Evolutionary conservation across 2,888 invertebrate genomes (phyloP).

Genomic region (Vanessa cardui): DNA sequence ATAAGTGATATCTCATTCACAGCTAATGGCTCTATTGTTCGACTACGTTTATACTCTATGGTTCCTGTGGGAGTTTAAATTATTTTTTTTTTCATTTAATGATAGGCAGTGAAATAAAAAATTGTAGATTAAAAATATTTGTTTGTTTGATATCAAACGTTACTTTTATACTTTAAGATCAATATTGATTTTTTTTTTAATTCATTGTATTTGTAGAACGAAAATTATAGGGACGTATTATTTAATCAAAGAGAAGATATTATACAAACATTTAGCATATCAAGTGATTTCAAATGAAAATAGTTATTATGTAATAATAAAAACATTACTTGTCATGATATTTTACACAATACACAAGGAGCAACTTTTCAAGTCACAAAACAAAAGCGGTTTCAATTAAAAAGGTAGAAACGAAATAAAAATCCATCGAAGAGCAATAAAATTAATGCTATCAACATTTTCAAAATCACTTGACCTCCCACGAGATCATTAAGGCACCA

Average conservation of each 20-base stretch:
- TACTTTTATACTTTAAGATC: too few relatives aligned
- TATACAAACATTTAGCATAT: too few relatives aligned
- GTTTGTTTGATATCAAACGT: not conserved
- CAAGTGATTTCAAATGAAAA: too few relatives aligned
- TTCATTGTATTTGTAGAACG: too few relatives aligned
- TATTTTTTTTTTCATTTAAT: conserved; percentile 29
- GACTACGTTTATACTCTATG: conserved; percentile 31
- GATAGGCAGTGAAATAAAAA: conserved; percentile 17
- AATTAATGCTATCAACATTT: conserved; percentile 32
- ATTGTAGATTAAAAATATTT: conserved; percentile 14
- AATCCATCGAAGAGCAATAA: conserved; percentile 20
- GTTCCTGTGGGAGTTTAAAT: conserved; percentile 31
- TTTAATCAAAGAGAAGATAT: too few relatives aligned
- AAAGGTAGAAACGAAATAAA: not conserved
- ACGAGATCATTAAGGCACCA: conserved; percentile 63
- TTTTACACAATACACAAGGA: not conserved
- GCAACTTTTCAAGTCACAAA: not conserved
- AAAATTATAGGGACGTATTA: too few relatives aligned
- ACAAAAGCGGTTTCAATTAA: not conserved
- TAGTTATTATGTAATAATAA: too few relatives aligned
- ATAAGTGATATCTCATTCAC: conserved; percentile 45
- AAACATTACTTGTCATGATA: too few relatives aligned
- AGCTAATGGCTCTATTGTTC: conserved; percentile 43
- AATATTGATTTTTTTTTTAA: too few relatives aligned
- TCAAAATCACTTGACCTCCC: conserved; percentile 59